Evolutionary conservation across 2,113 vertebrate species (phyloP), one percentile per base, ranked within the genome.

Genomic region (Cyanoliseus patagonus): DNA sequence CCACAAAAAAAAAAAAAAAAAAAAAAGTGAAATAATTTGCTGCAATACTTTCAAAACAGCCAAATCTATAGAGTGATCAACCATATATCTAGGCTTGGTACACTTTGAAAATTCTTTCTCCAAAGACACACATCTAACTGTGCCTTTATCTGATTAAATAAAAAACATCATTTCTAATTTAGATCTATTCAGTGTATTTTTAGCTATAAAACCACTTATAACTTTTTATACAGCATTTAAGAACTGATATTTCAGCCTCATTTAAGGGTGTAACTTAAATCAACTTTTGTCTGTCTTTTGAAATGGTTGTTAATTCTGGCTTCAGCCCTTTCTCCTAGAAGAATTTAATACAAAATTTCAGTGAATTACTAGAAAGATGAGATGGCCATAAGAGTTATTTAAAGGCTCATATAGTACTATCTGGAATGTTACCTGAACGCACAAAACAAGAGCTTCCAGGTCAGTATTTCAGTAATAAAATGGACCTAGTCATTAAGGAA

Each of bases 401-500:
- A 72, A 72, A 59, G 24, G 37, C 33, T 88, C n/a, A 52, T 30
- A 52, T 5, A 46, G 23, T 37, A 84, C 73, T 69, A 94, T 5
- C n/a, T 17, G 23, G 19, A 78, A 72, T 15, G 59, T 13, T 33
- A 92, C 67, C 19, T 67, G 42, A 90, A 88, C 39, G 47, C 41
- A 52, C 31, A 78, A 72, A 92, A 51, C 19, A 0, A 68, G 86
- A 89, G 51, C 77, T 91, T 89, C 63, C 63, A 92, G 91, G 84
- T 75, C 81, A 41, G 3, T 55, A 63, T 66, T 91, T 80, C 66
- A 76, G 33, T 62, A 89, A 85, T 83, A 57, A 85, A 87, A 74
- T 70, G 53, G n/a, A 93, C 39, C 59, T 47, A 83, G 74, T 86
- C 83, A 89, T 81, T 96, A 73, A 91, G 77, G 51, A 94, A 94